phyloP scores from a whole-genome alignment of 2,888 invertebrate species.

The Melipona beecheii region DNA sequence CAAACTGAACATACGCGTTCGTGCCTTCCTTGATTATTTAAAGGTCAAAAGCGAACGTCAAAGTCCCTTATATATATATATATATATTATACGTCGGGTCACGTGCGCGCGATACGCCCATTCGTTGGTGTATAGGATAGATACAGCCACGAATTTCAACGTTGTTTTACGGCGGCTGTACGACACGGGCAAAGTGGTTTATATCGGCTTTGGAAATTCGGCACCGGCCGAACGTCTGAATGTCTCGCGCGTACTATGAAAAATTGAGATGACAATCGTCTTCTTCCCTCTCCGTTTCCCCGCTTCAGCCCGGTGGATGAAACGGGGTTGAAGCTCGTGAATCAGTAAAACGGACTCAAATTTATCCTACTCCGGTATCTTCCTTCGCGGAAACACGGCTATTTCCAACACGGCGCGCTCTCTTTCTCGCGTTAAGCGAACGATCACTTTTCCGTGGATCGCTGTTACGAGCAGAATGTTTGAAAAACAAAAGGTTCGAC shows the following conservation, averaged over 20 bases:
- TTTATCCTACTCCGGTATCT: neutral
- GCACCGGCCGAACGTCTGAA: neutral
- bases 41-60: slow-evolving; percentile 58
- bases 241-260: slow-evolving; percentile 3
- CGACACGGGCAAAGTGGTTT: slow-evolving; percentile 28
- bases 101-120: slow-evolving; percentile 25
- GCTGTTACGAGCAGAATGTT: too few species aligned
- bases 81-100: neutral
- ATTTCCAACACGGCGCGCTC: neutral
- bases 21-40: slow-evolving; percentile 61
- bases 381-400: neutral
- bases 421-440: neutral
- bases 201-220: slow-evolving; percentile 26
- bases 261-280: slow-evolving; percentile 16
- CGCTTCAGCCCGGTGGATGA: neutral
- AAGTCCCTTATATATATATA: neutral
- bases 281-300: too few species aligned
- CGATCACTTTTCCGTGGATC: too few species aligned
- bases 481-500: too few species aligned
- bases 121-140: neutral
- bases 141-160: slow-evolving; percentile 37
- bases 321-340: neutral
- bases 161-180: slow-evolving; percentile 54
- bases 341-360: slow-evolving; percentile 10
- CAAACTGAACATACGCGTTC: neutral